Conservation (phyloP, 2,888 invertebrate species). For the Eupeodes latifasciatus region DNA sequence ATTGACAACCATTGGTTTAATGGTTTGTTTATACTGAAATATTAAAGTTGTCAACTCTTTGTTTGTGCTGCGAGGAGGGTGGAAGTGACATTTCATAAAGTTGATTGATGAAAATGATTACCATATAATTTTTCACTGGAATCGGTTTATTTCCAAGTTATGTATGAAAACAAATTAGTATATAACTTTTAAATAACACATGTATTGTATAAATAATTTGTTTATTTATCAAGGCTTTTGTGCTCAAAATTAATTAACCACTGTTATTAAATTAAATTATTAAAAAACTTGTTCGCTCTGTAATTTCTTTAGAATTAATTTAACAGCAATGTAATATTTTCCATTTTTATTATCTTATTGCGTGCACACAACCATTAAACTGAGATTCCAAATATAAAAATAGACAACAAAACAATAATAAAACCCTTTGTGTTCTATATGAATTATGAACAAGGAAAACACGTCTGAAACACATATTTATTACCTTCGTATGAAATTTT, state of each 20-base stretch:
- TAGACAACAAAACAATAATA: not conserved
- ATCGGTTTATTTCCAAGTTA: too few relatives aligned
- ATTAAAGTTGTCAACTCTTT: too few relatives aligned
- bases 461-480: not conserved
- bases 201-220: too few relatives aligned
- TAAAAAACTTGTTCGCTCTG: not conserved
- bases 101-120: too few relatives aligned
- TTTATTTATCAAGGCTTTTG: not conserved
- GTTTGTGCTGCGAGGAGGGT: too few relatives aligned
- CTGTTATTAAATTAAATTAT: not conserved
- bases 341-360: slow-evolving; percentile 35
- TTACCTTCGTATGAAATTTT: not conserved
- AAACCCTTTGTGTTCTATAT: not conserved
- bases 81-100: too few relatives aligned
- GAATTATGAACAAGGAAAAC: not conserved
- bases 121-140: too few relatives aligned
- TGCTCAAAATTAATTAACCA: not conserved
- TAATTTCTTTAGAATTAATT: slow-evolving; percentile 3
- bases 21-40: too few relatives aligned
- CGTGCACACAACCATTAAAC: slow-evolving; percentile 30
- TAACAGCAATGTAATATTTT: not conserved
- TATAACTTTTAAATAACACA: too few relatives aligned
- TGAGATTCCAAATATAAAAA: not conserved
- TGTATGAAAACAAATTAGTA: too few relatives aligned
- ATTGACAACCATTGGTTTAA: too few relatives aligned